These are phyloP conservation scores for Cacatua alba DNA, from an alignment of 2,113 vertebrate genomes.

Conservation along the genomic window DNA sequence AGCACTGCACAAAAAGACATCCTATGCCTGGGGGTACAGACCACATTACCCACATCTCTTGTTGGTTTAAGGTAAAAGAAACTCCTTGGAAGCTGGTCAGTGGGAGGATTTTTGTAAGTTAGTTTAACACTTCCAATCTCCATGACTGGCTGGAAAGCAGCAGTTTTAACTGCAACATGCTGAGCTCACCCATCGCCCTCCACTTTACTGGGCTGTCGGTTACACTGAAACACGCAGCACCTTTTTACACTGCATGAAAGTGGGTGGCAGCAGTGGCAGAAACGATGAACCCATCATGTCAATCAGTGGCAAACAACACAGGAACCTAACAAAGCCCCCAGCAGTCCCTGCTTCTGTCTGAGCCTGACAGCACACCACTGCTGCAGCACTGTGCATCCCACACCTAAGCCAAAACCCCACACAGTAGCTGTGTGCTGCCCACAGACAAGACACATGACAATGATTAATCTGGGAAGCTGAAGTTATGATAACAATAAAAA, in stretches of 20 bases:
- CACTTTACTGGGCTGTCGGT: not conserved
- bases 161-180: not conserved
- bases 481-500: not conserved
- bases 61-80: not conserved
- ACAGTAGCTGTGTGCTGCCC: rapidly evolving
- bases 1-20: not conserved
- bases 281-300: not conserved
- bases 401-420: not conserved
- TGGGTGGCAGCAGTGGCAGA: too few species aligned
- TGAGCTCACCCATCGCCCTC: not conserved
- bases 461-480: not conserved
- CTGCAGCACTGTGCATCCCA: rapidly evolving
- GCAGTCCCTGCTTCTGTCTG: rapidly evolving
- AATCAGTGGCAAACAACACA: not conserved
- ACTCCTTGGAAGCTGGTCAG: not conserved
- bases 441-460: not conserved
- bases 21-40: not conserved
- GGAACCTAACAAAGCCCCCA: not conserved
- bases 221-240: not conserved
- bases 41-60: rapidly evolving
- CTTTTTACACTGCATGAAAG: rapidly evolving
- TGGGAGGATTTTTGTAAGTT: not conserved
- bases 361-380: rapidly evolving
- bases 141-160: not conserved
- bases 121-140: not conserved